Evolutionary conservation across 1,140 invertebrate genomes (phyloP).

Genomic region (Bradysia coprophila): DNA sequence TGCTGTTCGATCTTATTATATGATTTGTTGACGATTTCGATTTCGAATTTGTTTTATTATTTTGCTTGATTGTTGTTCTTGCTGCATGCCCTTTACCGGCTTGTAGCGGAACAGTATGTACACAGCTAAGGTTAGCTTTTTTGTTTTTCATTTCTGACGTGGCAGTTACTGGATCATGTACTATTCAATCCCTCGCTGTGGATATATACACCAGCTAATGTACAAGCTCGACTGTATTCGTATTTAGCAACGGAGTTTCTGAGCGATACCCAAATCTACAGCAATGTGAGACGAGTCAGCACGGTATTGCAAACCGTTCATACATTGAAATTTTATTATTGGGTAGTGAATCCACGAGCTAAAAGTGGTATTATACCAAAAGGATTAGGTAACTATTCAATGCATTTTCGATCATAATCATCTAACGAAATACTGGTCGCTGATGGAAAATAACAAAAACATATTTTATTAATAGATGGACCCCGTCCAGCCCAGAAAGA

Average conservation of each 20-base stretch:
- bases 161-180: constrained; percentile 94
- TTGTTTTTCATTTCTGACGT: constrained; percentile 59
- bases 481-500: constrained; percentile 85
- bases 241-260: constrained; percentile 97
- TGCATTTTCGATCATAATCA: background rate
- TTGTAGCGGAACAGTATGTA: constrained; percentile 19
- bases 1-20: too few relatives aligned
- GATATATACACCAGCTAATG: constrained; percentile 91
- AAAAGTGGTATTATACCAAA: constrained; percentile 92
- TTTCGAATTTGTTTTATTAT: background rate
- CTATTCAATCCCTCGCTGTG: constrained; percentile 97
- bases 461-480: constrained; percentile 49
- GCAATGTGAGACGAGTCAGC: constrained; percentile 87
- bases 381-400: constrained; percentile 57
- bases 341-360: constrained; percentile 87
- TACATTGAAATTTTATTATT: constrained; percentile 97
- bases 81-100: constrained; percentile 9
- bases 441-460: background rate
- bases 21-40: too few relatives aligned
- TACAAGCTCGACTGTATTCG: constrained; percentile 92
- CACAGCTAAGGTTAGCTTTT: constrained; percentile 41
- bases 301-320: constrained; percentile 97
- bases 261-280: constrained; percentile 93
- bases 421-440: background rate
- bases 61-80: constrained; percentile 3